These are phyloP conservation scores for Drosophila chauvacae DNA, from an alignment of 1,140 invertebrate species.

Conservation along the genomic window DNA sequence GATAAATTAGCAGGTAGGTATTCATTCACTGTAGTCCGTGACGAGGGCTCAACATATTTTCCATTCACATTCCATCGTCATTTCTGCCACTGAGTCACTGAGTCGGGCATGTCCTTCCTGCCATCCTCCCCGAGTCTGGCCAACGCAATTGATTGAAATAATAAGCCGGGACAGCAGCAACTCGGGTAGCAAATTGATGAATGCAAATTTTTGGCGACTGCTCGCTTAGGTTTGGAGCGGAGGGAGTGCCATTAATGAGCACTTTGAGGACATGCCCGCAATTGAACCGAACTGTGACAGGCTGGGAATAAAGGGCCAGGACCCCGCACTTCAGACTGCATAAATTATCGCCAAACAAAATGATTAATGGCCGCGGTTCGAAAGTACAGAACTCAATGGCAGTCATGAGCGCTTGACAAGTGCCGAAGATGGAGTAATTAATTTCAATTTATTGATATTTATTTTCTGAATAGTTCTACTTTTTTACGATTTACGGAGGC, in stretches of 20 bases:
- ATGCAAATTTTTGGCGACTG: slow-evolving; percentile 32
- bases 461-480: background rate
- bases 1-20: slow-evolving; percentile 37
- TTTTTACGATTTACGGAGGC: background rate
- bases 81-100: background rate
- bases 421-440: slow-evolving; percentile 19
- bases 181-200: slow-evolving; percentile 33
- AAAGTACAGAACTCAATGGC: slow-evolving; percentile 25
- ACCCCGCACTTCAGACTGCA: slow-evolving; percentile 18
- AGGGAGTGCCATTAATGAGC: slow-evolving; percentile 60
- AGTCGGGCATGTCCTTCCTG: background rate
- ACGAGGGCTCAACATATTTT: slow-evolving; percentile 24
- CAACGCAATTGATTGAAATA: slow-evolving; percentile 38
- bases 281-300: slow-evolving; percentile 58
- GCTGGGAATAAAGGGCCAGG: slow-evolving; percentile 12
- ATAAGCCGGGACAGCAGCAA: slow-evolving; percentile 33
- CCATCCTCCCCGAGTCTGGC: background rate
- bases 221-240: slow-evolving; percentile 35
- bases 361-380: slow-evolving; percentile 32
- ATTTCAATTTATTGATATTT: slow-evolving; percentile 27
- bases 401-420: slow-evolving; percentile 25
- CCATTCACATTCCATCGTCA: slow-evolving; percentile 11
- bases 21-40: slow-evolving; percentile 9
- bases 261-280: slow-evolving; percentile 50
- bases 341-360: slow-evolving; percentile 36